phyloP scores from a whole-genome alignment of 2,888 invertebrate species.

The Himalopsyche anomala region DNA sequence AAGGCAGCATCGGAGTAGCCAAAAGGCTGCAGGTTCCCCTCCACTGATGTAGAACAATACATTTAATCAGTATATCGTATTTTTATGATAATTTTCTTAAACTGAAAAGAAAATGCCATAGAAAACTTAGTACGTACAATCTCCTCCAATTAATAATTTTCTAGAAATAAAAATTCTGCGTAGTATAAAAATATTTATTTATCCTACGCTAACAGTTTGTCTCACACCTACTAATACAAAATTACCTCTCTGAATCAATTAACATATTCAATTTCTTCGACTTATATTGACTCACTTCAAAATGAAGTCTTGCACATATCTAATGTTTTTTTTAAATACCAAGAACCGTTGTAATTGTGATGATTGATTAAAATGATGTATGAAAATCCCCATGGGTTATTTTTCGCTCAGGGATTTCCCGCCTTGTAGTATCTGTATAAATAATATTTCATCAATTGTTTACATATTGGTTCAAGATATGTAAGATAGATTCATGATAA shows the following conservation, averaged over 20 bases:
- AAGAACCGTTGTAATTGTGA: not conserved
- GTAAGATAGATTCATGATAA: not conserved
- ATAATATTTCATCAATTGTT: not conserved
- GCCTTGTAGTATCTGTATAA: not conserved
- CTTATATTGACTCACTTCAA: not conserved
- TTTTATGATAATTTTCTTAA: no score
- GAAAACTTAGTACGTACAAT: no score
- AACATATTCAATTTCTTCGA: not conserved
- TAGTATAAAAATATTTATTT: no score
- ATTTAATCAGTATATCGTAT: no score
- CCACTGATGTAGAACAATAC: no score
- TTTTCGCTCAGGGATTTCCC: constrained; percentile 15
- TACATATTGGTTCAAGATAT: not conserved
- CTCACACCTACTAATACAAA: no score
- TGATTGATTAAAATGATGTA: not conserved
- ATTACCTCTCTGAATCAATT: not conserved
- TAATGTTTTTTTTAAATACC: not conserved
- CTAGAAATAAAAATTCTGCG: no score
- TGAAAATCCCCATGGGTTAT: not conserved
- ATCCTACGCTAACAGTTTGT: no score
- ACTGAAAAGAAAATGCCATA: no score
- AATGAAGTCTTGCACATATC: not conserved
- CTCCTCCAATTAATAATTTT: no score
- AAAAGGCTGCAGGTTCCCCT: no score
- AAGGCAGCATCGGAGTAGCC: no score